Evolutionary conservation across 2,888 invertebrate genomes (phyloP), one percentile per base, ranked within the genome.

Genomic region (Linhomoeus sp.): DNA sequence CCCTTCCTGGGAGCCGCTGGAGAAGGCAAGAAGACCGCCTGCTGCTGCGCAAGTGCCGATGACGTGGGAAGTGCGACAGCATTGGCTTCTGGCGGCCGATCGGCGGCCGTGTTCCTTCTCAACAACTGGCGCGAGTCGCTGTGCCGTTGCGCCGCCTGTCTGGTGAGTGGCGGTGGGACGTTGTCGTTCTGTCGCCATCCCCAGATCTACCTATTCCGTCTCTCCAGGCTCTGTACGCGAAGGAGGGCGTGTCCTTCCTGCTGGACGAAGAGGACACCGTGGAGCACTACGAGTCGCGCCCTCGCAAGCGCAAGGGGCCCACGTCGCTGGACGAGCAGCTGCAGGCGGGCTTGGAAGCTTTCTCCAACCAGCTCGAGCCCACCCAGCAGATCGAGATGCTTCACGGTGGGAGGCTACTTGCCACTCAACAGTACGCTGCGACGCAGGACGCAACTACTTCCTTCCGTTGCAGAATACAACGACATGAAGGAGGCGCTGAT

Each of bases 241-340:
- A 9, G 29, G 7, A 29, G 29, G 29, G 29, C 29, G 29, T 12
- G 29, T 29, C 29, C 29, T 5, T 12, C 65, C 68, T 92, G 43
- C 68, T 77, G 29, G 86, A 88, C 66, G 69, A 73, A 1, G 76
- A 78, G 54, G 90, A 92, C 23, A 43, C 26, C 15, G 33, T 43
- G 20, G 29, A 24, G 12, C 9, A 7, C 19, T 43, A 29, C 33
- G 43, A 43, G 29, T 29, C 29, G 29, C 29, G 29, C 7, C 29
- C 29, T 5, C 29, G 29, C 29, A 5, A 29, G 29, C 29, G 29
- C 5, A 5, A 5, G 29, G n/a, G n/a, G n/a, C n/a, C n/a, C n/a
- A n/a, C n/a, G n/a, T n/a, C n/a, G n/a, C 29, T 29, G 7, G 29
- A 29, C 29, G 29, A 5, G 29, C 29, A 5, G 7, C 29, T 9